Evolutionary conservation across 2,113 vertebrate genomes (phyloP).

Genomic region (Phalacrocorax pelagicus): DNA sequence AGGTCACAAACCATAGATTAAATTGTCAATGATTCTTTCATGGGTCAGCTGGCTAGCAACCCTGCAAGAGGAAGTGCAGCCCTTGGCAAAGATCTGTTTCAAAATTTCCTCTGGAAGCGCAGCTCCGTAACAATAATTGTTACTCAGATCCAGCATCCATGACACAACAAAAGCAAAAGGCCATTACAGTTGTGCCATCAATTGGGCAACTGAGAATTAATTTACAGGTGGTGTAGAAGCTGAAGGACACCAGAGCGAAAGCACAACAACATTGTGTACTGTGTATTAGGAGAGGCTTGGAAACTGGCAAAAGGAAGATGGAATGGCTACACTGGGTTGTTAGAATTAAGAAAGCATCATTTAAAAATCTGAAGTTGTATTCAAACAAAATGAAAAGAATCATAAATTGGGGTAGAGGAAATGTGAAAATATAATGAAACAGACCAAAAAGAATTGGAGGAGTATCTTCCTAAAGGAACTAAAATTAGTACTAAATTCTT

Average conservation of each 20-base stretch:
- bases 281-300: neutral
- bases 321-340: neutral
- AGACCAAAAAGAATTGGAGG: neutral
- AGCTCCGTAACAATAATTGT: neutral
- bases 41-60: neutral
- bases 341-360: neutral
- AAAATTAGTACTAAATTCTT: neutral
- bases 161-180: neutral
- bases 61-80: neutral
- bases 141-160: neutral
- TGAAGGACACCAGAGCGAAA: neutral
- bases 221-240: neutral
- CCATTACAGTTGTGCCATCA: neutral
- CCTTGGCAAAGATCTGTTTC: neutral
- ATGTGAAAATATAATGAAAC: neutral
- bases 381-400: neutral
- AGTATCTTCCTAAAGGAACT: neutral
- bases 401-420: neutral
- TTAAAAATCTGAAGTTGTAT: neutral
- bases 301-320: neutral
- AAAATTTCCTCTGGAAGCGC: neutral
- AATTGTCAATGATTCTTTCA: neutral
- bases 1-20: neutral
- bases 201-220: neutral
- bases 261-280: neutral